These are phyloP conservation scores for Paedocypris sp. DNA, from an alignment of 2,113 vertebrate species.

Conservation along the genomic window DNA sequence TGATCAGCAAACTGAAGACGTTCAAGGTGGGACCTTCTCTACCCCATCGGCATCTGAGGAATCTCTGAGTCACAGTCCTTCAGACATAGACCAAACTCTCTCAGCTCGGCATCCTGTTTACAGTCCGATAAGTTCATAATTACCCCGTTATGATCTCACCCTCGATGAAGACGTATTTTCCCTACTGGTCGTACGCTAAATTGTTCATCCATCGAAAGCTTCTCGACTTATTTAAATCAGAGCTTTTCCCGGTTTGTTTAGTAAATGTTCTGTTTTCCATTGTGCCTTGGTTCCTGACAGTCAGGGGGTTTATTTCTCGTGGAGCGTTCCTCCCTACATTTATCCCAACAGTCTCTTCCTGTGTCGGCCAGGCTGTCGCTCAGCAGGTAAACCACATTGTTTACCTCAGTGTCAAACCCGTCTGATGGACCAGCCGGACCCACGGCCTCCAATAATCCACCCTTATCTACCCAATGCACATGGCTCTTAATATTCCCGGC, in stretches of 20 bases:
- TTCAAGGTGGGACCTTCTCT: slow-evolving; percentile 5
- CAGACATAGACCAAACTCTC: slow-evolving; percentile 17
- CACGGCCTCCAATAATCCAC: neutral
- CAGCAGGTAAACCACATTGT: slow-evolving; percentile 18
- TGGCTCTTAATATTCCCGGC: neutral
- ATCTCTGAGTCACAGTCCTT: slow-evolving; percentile 20
- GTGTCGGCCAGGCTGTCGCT: slow-evolving; percentile 29
- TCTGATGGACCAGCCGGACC: slow-evolving; percentile 2
- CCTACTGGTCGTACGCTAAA: neutral
- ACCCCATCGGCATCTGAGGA: neutral
- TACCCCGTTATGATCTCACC: slow-evolving; percentile 3
- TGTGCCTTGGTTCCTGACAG: too few species aligned
- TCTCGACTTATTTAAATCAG: too few species aligned
- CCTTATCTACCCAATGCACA: slow-evolving; percentile 20
- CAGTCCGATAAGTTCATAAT: slow-evolving; percentile 24
- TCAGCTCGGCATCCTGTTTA: slow-evolving; percentile 25
- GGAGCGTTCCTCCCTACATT: slow-evolving; percentile 10
- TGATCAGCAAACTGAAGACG: neutral
- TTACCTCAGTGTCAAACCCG: slow-evolving; percentile 19
- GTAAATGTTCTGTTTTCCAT: too few species aligned
- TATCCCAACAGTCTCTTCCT: slow-evolving; percentile 22
- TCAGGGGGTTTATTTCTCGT: neutral
- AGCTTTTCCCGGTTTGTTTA: too few species aligned
- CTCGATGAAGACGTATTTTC: slow-evolving; percentile 9
- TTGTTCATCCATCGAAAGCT: too few species aligned